Base-by-base conservation (phyloP, 2,797 vertebrate genomes). In the Helarctos malayanus region DNA sequence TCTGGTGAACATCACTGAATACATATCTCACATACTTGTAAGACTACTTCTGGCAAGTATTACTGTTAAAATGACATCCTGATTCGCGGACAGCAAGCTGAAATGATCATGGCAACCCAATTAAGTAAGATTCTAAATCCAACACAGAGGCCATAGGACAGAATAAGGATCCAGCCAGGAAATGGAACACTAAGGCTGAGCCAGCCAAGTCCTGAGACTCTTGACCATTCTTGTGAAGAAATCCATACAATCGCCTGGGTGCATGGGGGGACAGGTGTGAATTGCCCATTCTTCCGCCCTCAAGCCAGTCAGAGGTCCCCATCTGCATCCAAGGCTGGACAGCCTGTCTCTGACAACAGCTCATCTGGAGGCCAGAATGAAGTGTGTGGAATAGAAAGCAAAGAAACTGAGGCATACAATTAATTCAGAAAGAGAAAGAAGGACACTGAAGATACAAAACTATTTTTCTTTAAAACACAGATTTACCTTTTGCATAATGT, bases 401-500 rank as follows among this genome's bases (percentile, higher is more conserved):
- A 73, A 96, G 69, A 95, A 59, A 86, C 10, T 6, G 29, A 87
- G 38, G 86, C 15, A 12, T 11, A 35, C 35, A 29, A 69, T 81
- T 82, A 78, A 92, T 29, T 41, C 19, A 41, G 56, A 61, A 65
- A 83, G 38, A 79, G 54, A 89, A 81, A 65, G 45, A 5, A 56
- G 21, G 38, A 91, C 56, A 23, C 1, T 1, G 57, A 89, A 79
- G 73, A 57, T 1, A 14, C 25, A 45, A 38, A 92, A 41, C 9
- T 12, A 5, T 3, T 49, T 45, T 32, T 82, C 41, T 65, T 59
- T 69, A 57, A 59, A 87, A 68, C 9, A 19, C 4, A 47, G 45
- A 61, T 86, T 98, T 97, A 99, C 99, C 99, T 63, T 98, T 83
- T 4, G 97, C 96, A 82, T 99, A 99, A 89, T 99, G 99, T 78